Evolutionary conservation across 2,113 vertebrate genomes (phyloP).

Genomic region (Albula glossodonta): DNA sequence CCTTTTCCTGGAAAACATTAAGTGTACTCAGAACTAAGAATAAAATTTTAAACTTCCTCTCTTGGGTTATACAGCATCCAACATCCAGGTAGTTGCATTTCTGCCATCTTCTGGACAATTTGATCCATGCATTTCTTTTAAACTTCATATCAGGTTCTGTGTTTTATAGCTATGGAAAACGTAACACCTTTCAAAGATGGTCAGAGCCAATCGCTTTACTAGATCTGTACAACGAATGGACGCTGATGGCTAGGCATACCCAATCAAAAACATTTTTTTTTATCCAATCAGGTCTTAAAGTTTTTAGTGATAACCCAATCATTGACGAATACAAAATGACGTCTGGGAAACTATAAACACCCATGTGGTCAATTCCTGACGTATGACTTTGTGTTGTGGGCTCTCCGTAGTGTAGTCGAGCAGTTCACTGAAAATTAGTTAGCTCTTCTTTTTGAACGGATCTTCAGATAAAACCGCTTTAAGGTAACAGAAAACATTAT

Average conservation of each 20-base stretch:
- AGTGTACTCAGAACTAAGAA: too few relatives aligned
- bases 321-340: background rate
- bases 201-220: too few relatives aligned
- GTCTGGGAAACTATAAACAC: background rate
- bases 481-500: background rate
- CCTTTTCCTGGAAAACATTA: too few relatives aligned
- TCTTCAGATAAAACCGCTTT: background rate
- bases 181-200: too few relatives aligned
- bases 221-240: too few relatives aligned
- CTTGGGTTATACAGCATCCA: too few relatives aligned
- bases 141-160: too few relatives aligned
- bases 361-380: background rate
- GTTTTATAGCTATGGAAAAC: too few relatives aligned
- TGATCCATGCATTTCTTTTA: too few relatives aligned
- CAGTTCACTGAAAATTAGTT: background rate
- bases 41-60: too few relatives aligned
- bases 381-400: background rate
- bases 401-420: background rate
- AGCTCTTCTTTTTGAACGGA: background rate
- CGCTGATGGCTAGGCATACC: background rate
- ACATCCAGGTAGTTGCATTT: too few relatives aligned
- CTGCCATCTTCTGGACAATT: too few relatives aligned
- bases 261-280: background rate
- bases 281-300: background rate
- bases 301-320: background rate